These are phyloP conservation scores for Agriopis marginaria DNA, from an alignment of 2,888 invertebrate species.

Conservation along the genomic window DNA sequence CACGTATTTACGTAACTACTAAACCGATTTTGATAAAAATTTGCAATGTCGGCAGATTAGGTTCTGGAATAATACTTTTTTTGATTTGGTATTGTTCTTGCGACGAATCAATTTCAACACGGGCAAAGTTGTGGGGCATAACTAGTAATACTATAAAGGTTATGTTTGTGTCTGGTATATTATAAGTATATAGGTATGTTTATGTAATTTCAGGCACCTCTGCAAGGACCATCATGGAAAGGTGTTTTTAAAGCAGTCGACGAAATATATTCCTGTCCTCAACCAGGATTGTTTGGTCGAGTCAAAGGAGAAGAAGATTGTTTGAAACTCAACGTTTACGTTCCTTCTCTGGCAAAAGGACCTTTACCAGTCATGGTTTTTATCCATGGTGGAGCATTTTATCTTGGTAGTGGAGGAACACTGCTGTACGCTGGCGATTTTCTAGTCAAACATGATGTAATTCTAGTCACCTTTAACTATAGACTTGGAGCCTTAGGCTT, in stretches of 20 bases:
- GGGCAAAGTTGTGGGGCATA: too few relatives aligned
- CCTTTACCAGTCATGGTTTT: slow-evolving; percentile 77
- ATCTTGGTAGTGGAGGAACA: slow-evolving; percentile 74
- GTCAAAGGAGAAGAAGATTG: slow-evolving; percentile 74
- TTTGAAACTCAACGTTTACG: slow-evolving; percentile 73
- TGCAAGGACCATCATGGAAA: slow-evolving; percentile 74
- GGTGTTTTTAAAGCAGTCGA: slow-evolving; percentile 69
- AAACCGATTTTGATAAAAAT: too few relatives aligned
- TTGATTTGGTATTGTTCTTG: too few relatives aligned
- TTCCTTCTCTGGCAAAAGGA: slow-evolving; percentile 58
- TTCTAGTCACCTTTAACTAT: slow-evolving; percentile 78
- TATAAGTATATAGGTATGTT: not conserved
- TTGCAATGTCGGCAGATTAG: too few relatives aligned
- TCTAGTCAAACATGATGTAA: slow-evolving; percentile 69
- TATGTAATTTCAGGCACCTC: slow-evolving; percentile 64
- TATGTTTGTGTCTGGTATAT: not conserved
- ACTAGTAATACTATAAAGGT: not conserved
- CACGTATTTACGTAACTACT: too few relatives aligned
- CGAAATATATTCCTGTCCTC: slow-evolving; percentile 64
- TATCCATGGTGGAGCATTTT: slow-evolving; percentile 77
- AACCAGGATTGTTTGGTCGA: slow-evolving; percentile 53
- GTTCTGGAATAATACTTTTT: too few relatives aligned
- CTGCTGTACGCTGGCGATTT: slow-evolving; percentile 73
- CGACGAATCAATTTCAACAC: too few relatives aligned
- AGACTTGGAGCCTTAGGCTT: slow-evolving; percentile 76